Base-by-base conservation (phyloP, 2,888 invertebrate genomes). In the Desoria tigrina region DNA sequence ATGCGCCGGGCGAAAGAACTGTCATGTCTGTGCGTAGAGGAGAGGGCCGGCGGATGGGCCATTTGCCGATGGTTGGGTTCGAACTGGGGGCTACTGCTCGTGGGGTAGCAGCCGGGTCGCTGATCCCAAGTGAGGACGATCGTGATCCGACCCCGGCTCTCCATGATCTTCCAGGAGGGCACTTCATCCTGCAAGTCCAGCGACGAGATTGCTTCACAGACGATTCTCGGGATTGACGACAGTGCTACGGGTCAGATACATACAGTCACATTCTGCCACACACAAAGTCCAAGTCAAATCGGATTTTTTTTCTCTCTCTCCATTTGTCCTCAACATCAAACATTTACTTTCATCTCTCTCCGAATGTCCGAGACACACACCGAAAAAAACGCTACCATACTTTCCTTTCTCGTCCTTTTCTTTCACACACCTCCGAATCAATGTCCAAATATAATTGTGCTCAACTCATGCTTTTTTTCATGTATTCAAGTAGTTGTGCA, bases 151-250 rank as follows among this genome's bases (percentile, higher is more conserved):
- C 94, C 94, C 85, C 93, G 92, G 87, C 93, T 93, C 88, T 94
- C 94, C 93, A 94, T 94, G 85, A 94, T 94, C 84, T 94, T 94
- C 94, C 94, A 94, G 84, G 93, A 92, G 81, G 94, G 94, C 81
- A 93, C 92, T 75, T 63, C 49, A 56, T 63, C 92, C 85, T 93
- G 93, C 81, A 94, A 85, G 84, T 94, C 92, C 85, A 94, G 85
- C 77, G 93, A 92, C 86, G 92, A 91, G 82, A 94, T 93, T 80
- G 94, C 94, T 85, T 94, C 94, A 87, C 94, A 94, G 83, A 94
- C 94, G 86, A 94, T 94, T 84, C 91, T 90, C 79, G 96, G 96
- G 79, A 95, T 93, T 79, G 93, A 92, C 81, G 92, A 90, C 84
- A 95, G 92, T 79, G 92, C 95, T 95, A 85, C 39, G 84, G 83